Conservation (phyloP, 2,113 vertebrate genomes). For the Phalacrocorax aristotelis region DNA sequence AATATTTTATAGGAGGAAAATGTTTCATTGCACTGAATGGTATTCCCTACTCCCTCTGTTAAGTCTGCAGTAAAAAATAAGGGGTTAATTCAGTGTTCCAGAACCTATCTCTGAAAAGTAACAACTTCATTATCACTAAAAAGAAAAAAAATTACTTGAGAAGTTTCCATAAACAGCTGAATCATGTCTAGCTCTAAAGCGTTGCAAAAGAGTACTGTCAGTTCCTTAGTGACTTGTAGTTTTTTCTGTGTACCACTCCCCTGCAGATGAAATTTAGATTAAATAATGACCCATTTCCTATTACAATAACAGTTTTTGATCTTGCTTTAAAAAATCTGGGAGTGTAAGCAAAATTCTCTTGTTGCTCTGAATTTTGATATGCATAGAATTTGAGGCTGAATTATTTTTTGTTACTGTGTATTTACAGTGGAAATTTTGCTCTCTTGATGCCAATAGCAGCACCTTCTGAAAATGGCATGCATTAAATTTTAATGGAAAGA, state of each 20-base stretch:
- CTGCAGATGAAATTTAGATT: constrained; percentile 17
- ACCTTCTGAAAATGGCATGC: neutral
- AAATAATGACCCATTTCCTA: constrained; percentile 33
- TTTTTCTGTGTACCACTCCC: neutral
- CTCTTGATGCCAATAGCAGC: neutral
- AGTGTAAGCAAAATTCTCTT: neutral
- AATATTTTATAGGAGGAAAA: neutral
- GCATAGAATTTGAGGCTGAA: neutral
- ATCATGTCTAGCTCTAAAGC: neutral
- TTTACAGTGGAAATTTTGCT: neutral
- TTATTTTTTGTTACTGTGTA: neutral
- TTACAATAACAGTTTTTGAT: constrained; percentile 5
- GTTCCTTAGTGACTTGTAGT: neutral
- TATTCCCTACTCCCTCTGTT: neutral
- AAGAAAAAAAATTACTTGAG: neutral
- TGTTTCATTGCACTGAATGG: neutral
- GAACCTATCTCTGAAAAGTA: neutral
- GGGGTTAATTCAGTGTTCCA: neutral
- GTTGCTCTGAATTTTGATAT: neutral
- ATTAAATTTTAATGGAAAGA: neutral
- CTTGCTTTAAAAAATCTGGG: neutral
- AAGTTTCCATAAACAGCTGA: neutral
- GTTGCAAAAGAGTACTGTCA: neutral
- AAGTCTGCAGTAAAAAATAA: neutral
- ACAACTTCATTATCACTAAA: neutral